Conservation (phyloP, 1,140 invertebrate genomes). For the Charaxes varanes region DNA sequence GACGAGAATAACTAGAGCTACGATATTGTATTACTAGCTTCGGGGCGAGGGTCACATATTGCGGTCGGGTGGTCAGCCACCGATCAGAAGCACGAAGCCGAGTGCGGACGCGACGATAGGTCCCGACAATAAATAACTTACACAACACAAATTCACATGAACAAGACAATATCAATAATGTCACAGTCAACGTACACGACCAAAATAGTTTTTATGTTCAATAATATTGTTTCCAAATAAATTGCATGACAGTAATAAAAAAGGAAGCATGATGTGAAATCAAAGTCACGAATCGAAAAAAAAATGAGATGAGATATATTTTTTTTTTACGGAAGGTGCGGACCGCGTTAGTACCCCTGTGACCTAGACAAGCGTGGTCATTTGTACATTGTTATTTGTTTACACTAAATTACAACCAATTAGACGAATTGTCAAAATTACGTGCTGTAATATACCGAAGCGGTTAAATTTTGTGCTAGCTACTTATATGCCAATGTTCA, state of each 20-base stretch:
- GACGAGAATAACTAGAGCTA: constrained; percentile 60
- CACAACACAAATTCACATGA: constrained; percentile 73
- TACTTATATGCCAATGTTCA: constrained; percentile 29
- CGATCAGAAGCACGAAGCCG: constrained; percentile 54
- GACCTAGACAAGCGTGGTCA: constrained; percentile 18
- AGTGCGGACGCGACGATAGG: constrained; percentile 60
- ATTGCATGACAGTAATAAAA: constrained; percentile 48
- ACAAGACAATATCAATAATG: constrained; percentile 67
- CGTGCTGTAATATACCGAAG: constrained; percentile 22
- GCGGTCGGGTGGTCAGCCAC: constrained; percentile 53
- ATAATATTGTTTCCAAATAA: constrained; percentile 29
- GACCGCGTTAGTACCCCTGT: constrained; percentile 34
- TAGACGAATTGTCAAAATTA: constrained; percentile 11
- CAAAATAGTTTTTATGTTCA: constrained; percentile 70
- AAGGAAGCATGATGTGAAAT: constrained; percentile 57
- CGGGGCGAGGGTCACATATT: constrained; percentile 58
- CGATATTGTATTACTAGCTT: constrained; percentile 49
- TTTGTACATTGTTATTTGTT: constrained; percentile 8
- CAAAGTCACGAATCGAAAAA: constrained; percentile 18
- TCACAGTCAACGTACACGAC: constrained; percentile 68
- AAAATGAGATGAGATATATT: constrained; percentile 21
- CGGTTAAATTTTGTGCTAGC: constrained; percentile 28
- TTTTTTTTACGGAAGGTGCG: constrained; percentile 37
- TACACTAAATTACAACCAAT: constrained; percentile 15
- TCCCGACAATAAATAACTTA: constrained; percentile 45